Conservation (phyloP, 2,113 vertebrate species). For the Pedionomus torquatus region DNA sequence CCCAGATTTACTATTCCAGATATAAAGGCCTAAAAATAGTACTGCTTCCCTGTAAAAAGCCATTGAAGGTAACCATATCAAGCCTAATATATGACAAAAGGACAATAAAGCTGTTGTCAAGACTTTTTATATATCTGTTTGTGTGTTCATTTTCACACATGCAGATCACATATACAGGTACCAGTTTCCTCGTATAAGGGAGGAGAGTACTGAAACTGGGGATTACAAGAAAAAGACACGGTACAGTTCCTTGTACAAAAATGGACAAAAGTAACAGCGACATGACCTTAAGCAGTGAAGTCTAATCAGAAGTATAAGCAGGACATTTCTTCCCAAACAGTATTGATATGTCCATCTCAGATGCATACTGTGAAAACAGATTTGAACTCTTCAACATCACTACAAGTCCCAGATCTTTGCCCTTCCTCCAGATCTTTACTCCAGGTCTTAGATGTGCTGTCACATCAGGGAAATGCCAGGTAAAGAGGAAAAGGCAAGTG, state of each 20-base stretch:
- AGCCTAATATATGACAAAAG: not conserved
- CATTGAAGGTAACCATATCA: not conserved
- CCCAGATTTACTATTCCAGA: not conserved
- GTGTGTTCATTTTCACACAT: not conserved
- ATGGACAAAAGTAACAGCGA: not conserved
- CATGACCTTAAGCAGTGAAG: not conserved
- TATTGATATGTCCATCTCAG: not conserved
- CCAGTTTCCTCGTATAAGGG: not conserved
- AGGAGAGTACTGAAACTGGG: not conserved
- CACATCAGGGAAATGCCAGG: not conserved
- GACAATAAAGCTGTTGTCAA: not conserved
- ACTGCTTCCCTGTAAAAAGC: not conserved
- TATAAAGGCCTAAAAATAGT: not conserved
- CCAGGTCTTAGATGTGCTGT: not conserved
- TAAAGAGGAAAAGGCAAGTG: not conserved
- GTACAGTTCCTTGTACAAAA: not conserved
- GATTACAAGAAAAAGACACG: not conserved
- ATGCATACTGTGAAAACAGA: not conserved
- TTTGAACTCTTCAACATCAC: not conserved
- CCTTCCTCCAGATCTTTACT: not conserved
- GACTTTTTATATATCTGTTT: not conserved
- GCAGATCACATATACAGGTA: not conserved
- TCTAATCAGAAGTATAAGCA: not conserved
- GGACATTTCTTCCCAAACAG: not conserved
- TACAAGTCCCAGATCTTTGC: not conserved